Percentiles rank a stretch among this genome's conserved stretches.
Evolutionary conservation across 2,113 vertebrate species (phyloP).

Genomic region (Thermophis baileyi): DNA sequence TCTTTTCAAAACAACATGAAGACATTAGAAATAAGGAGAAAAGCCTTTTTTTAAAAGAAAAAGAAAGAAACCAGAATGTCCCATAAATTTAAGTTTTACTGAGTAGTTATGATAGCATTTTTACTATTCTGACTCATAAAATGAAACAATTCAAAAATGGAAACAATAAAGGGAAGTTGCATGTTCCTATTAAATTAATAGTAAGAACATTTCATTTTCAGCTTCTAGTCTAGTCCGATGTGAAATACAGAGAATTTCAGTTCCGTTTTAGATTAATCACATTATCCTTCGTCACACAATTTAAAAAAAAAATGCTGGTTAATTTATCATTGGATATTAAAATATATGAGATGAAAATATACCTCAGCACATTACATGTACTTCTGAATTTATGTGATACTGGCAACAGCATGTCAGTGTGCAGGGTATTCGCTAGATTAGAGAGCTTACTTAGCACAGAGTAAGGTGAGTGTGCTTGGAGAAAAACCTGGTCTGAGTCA

Average conservation of each 20-base stretch:
- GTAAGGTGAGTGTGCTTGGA: neutral
- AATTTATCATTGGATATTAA: neutral
- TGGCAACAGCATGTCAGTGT: neutral
- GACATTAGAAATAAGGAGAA: neutral
- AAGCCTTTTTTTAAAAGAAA: neutral
- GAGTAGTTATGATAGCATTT: neutral
- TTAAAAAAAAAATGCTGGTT: neutral
- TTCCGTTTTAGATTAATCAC: neutral
- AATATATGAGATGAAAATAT: neutral
- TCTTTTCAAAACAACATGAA: neutral
- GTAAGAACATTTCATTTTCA: neutral
- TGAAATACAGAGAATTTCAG: neutral
- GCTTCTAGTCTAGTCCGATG: neutral
- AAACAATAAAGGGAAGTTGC: neutral
- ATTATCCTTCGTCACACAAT: neutral
- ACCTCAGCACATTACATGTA: neutral
- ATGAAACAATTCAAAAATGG: neutral
- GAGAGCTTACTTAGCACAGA: neutral
- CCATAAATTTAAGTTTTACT: neutral
- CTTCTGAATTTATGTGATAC: neutral
- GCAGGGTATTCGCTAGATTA: neutral
- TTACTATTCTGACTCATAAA: neutral
- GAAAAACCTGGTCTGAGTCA: neutral
- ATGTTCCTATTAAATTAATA: neutral
- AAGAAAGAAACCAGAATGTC: neutral